Evolutionary conservation across 2,113 vertebrate genomes (phyloP).

Genomic region (Lagenorhynchus albirostris): DNA sequence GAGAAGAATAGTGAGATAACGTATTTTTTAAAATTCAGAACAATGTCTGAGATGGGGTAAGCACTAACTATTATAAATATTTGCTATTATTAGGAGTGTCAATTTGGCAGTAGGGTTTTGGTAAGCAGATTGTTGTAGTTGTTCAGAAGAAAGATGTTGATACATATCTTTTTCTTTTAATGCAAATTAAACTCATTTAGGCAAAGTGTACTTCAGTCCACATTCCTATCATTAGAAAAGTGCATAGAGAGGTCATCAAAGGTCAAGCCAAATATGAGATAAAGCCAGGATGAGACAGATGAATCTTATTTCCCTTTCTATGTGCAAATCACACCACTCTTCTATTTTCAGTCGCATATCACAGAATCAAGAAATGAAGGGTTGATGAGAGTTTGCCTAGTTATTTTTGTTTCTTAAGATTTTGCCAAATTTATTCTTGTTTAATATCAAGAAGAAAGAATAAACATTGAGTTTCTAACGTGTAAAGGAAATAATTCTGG

Average conservation of each 20-base stretch:
- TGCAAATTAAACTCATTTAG: not conserved
- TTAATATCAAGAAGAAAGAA: constrained; percentile 34
- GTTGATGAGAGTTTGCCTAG: not conserved
- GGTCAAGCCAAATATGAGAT: not conserved
- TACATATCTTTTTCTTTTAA: not conserved
- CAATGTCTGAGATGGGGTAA: not conserved
- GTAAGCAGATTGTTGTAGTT: not conserved
- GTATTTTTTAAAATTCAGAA: not conserved
- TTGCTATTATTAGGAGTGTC: not conserved
- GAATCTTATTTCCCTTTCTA: not conserved
- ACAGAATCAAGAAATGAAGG: not conserved
- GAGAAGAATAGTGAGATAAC: not conserved
- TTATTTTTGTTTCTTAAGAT: not conserved
- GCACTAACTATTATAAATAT: not conserved
- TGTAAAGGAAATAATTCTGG: not conserved
- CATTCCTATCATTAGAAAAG: not conserved
- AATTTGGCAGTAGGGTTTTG: not conserved
- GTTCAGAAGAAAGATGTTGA: not conserved
- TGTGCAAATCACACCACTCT: not conserved
- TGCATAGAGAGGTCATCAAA: not conserved
- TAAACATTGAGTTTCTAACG: not conserved
- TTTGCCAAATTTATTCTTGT: constrained; percentile 6
- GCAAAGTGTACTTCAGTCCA: not conserved
- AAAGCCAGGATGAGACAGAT: not conserved
- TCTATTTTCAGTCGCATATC: not conserved